Evolutionary conservation across 2,888 invertebrate species (phyloP).

Genomic region (Lithosia quadra): DNA sequence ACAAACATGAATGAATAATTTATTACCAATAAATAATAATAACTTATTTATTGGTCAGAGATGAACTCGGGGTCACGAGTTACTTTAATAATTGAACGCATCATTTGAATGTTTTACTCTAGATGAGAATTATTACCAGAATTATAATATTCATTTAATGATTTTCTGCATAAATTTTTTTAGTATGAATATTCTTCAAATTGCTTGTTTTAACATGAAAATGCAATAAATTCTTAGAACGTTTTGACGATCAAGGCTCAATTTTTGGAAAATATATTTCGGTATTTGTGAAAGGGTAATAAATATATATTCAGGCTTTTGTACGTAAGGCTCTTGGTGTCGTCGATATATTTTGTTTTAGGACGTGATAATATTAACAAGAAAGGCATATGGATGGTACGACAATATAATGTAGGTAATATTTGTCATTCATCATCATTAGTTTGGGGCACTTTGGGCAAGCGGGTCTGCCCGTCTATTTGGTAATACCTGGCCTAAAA

Average conservation of each 20-base stretch:
- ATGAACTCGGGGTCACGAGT: neutral
- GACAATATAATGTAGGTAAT: constrained; percentile 3
- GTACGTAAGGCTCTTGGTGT: neutral
- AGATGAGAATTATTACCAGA: neutral
- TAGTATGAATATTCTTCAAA: too few species aligned
- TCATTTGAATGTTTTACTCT: neutral
- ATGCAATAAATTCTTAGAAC: neutral
- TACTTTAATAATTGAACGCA: neutral
- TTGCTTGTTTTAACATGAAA: neutral
- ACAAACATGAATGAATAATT: neutral
- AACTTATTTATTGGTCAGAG: neutral
- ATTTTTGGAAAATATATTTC: neutral
- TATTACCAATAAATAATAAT: neutral
- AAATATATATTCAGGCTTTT: neutral
- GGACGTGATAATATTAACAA: neutral
- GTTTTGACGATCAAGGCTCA: neutral
- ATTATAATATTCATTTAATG: too few species aligned
- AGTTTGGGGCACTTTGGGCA: constrained; percentile 13
- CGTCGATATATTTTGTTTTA: neutral
- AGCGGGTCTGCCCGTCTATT: constrained; percentile 5
- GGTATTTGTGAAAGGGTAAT: neutral
- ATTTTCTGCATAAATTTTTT: too few species aligned
- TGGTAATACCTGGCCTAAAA: constrained; percentile 26
- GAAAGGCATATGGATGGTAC: neutral
- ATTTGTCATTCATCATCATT: constrained; percentile 36